Base-by-base conservation (phyloP, 2,888 invertebrate species). In the Drosophila differens region DNA sequence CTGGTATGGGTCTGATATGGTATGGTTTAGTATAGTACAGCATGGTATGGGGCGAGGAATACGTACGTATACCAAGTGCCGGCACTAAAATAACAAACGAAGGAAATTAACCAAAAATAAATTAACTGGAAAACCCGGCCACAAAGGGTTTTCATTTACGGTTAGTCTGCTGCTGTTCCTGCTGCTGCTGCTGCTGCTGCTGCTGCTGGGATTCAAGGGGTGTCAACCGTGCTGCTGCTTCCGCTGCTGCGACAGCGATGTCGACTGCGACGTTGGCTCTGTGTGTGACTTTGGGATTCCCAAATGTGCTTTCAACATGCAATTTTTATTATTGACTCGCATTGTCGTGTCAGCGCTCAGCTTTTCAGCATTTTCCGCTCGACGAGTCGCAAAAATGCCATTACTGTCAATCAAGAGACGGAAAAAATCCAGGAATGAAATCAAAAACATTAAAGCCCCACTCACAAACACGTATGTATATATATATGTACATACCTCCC, bases 371-470 rank as follows among this genome's bases (percentile, higher is more conserved):
- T 85, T 85, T 85, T 90, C 90, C 86, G 90, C 81, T 75, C 83
- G 86, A 78, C 86, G 89, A 85, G 89, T 85, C 89, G 89, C 86
- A 89, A 85, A 85, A 90, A 90, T 90, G 89, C 89, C 85, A 88
- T 90, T 90, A 85, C 90, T 85, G 84, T 88, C 84, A 90, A 85
- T 85, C 90, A 85, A 88, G 85, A 77, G 81, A 54, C 64, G 70
- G 74, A 55, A 74, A 74, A 79, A 80, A 83, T 79, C 70, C 79
- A 68, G 62, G 65, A 75, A 69, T 68, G 55, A 73, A 79, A 75
- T 77, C 70, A 72, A 65, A 82, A 73, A 76, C 85, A 87, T 82
- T 87, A 87, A 84, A 87, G 90, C 87, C 61, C 63, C 49, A 65
- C 68, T 52, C 30, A 33, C 39, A 41, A 51, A 30, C 47, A 25